Percentiles rank a stretch among this genome's conserved stretches.
Conservation (phyloP, 2,113 vertebrate genomes). For the Trinectes maculatus region DNA sequence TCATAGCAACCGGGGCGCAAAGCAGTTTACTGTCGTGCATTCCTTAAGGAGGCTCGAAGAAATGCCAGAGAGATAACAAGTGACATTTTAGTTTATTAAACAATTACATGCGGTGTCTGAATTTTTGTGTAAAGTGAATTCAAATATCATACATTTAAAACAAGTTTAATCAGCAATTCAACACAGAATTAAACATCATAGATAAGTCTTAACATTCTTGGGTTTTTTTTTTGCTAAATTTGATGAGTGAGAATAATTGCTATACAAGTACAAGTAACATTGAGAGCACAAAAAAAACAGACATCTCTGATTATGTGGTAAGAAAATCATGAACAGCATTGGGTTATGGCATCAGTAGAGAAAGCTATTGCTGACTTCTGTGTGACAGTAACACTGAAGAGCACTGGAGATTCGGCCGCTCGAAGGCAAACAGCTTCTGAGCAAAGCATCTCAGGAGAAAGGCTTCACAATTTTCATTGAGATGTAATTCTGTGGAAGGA, state of each 20-base stretch:
- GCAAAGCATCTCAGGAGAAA: slow-evolving; percentile 52
- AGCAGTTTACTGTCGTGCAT: slow-evolving; percentile 48
- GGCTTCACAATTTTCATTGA: slow-evolving; percentile 98
- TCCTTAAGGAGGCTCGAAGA: not conserved
- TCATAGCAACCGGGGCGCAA: slow-evolving; percentile 47
- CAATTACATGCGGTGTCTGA: not conserved
- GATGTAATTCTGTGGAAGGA: slow-evolving; percentile 87
- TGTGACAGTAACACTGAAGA: not conserved
- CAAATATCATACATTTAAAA: too few species aligned
- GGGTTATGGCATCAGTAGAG: slow-evolving; percentile 20
- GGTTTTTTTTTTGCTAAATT: not conserved
- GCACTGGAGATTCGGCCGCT: slow-evolving; percentile 16
- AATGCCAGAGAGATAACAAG: not conserved
- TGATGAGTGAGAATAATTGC: not conserved
- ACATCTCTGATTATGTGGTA: slow-evolving; percentile 84
- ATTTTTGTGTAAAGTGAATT: not conserved
- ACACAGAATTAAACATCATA: too few species aligned
- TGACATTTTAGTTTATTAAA: not conserved
- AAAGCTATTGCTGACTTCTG: slow-evolving; percentile 16
- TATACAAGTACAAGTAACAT: slow-evolving; percentile 17
- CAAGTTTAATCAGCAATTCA: too few species aligned
- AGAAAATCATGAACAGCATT: slow-evolving; percentile 75
- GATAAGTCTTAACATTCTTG: slow-evolving; percentile 12
- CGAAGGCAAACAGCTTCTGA: not conserved
- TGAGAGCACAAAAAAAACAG: slow-evolving; percentile 24